Percentiles rank a stretch among this genome's conserved stretches.
phyloP scores from a whole-genome alignment of 2,797 vertebrate genomes.

The Sebastes oblongus region DNA sequence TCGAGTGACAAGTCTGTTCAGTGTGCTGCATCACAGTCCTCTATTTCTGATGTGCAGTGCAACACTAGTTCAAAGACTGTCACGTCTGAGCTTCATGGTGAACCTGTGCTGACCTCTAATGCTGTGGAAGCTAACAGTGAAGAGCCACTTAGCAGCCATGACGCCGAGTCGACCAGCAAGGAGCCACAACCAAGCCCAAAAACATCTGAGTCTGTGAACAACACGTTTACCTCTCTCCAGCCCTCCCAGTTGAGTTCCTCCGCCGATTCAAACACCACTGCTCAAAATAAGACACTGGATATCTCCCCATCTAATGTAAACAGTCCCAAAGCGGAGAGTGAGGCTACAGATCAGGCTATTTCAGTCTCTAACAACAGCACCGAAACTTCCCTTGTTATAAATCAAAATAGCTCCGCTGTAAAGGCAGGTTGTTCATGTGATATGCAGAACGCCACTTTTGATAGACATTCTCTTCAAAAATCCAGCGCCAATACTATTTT shows the following conservation, averaged over 20 bases:
- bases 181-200: background rate
- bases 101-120: background rate
- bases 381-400: background rate
- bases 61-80: conserved; percentile 16
- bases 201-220: background rate
- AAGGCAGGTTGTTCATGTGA: background rate
- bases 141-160: background rate
- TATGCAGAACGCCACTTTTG: conserved; percentile 38
- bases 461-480: conserved; percentile 21
- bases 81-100: conserved; percentile 4
- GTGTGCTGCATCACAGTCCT: background rate
- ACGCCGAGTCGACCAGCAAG: background rate
- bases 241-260: background rate
- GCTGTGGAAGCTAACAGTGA: background rate
- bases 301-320: conserved; percentile 1
- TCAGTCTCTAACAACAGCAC: background rate
- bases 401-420: background rate
- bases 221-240: conserved; percentile 18
- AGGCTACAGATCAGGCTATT: background rate
- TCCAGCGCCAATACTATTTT: background rate
- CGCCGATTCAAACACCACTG: background rate
- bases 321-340: background rate
- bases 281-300: conserved; percentile 40
- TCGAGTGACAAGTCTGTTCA: conserved; percentile 26
- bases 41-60: conserved; percentile 1